A percentile compares a stretch with the other conserved stretches of the same genome.
Evolutionary conservation across 2,888 invertebrate genomes (phyloP).

Genomic region (Eulithis prunata): DNA sequence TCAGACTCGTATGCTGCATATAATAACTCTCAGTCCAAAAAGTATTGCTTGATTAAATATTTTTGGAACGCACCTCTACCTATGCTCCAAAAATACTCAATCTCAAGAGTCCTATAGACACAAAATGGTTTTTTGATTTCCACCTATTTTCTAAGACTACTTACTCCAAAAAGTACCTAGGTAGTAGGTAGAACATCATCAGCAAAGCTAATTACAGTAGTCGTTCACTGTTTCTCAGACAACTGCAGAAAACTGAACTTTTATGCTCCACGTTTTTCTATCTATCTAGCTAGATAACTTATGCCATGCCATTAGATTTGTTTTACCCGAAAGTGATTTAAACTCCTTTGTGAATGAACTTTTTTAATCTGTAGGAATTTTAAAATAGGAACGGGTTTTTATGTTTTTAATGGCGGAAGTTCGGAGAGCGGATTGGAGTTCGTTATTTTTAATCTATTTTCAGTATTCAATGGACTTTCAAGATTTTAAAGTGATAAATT

Average conservation of each 20-base stretch:
- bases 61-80: too few species aligned
- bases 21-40: too few species aligned
- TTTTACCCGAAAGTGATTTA: constrained; percentile 25
- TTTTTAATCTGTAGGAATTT: constrained; percentile 35
- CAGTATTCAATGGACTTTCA: constrained; percentile 16
- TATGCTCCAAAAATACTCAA: too few species aligned
- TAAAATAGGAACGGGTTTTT: constrained; percentile 30
- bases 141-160: too few species aligned
- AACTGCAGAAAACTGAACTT: not conserved
- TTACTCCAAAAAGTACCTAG: too few species aligned
- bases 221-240: not conserved
- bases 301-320: constrained; percentile 18
- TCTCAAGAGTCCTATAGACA: too few species aligned
- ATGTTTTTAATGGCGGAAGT: constrained; percentile 31
- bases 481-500: not conserved
- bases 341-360: constrained; percentile 36
- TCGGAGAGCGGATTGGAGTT: constrained; percentile 32
- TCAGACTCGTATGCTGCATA: too few species aligned
- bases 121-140: too few species aligned
- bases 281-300: constrained; percentile 18
- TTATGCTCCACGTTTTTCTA: constrained; percentile 5
- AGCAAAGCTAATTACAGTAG: not conserved
- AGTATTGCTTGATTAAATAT: too few species aligned
- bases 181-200: too few species aligned
- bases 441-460: constrained; percentile 35